Conservation (phyloP, 2,888 invertebrate species). For the Parasteatoda lunata region DNA sequence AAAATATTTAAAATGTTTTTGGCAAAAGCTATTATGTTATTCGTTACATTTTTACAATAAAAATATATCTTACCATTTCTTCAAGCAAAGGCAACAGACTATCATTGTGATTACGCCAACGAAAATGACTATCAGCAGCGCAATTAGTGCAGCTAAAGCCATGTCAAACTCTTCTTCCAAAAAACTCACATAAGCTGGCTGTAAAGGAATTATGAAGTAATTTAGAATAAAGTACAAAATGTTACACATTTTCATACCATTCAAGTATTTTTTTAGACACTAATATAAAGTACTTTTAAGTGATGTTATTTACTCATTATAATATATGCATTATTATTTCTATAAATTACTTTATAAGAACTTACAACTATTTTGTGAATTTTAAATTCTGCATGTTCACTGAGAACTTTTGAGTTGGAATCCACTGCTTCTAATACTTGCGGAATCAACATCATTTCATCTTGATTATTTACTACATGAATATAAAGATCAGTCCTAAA, state of each 20-base stretch:
- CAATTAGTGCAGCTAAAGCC: slow-evolving; percentile 58
- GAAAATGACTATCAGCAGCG: slow-evolving; percentile 59
- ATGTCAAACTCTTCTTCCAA: slow-evolving; percentile 66
- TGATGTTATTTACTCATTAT: too few species aligned
- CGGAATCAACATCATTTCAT: slow-evolving; percentile 65
- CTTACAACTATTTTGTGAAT: slow-evolving; percentile 68
- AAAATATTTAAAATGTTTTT: too few species aligned
- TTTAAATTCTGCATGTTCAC: slow-evolving; percentile 42
- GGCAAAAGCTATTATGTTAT: background rate
- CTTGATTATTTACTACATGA: slow-evolving; percentile 67
- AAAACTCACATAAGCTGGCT: slow-evolving; percentile 67
- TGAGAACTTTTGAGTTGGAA: slow-evolving; percentile 62
- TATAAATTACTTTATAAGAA: background rate
- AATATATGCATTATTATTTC: background rate
- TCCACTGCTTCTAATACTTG: slow-evolving; percentile 67
- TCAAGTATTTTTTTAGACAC: too few species aligned
- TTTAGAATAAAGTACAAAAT: too few species aligned
- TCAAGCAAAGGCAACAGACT: slow-evolving; percentile 67
- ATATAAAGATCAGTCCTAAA: slow-evolving; percentile 67
- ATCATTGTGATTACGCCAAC: slow-evolving; percentile 67
- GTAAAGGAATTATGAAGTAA: background rate
- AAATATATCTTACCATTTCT: slow-evolving; percentile 53
- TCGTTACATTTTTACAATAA: background rate
- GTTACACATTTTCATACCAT: too few species aligned
- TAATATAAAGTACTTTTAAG: too few species aligned